phyloP scores from a whole-genome alignment of 2,797 vertebrate genomes.

The Siniperca obscura region DNA sequence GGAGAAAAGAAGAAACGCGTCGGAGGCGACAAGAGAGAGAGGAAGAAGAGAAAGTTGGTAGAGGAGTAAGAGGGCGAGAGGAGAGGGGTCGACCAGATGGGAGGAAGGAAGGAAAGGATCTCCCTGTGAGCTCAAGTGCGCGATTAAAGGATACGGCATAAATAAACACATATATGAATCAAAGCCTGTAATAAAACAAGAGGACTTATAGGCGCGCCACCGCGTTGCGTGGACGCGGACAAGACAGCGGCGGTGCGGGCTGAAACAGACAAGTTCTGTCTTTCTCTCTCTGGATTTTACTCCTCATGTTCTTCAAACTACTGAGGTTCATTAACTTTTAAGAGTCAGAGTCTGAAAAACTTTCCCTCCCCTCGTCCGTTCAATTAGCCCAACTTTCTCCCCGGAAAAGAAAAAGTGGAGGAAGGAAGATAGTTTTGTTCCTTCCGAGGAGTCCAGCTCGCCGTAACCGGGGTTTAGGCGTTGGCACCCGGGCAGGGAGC shows the following conservation, averaged over 20 bases:
- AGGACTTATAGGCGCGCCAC: conserved; percentile 49
- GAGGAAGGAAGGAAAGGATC: conserved; percentile 71
- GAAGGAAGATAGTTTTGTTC: conserved; percentile 25
- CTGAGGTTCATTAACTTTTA: conserved; percentile 43
- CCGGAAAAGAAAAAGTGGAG: conserved; percentile 60
- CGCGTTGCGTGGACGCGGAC: conserved; percentile 67
- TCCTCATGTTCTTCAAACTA: conserved; percentile 64
- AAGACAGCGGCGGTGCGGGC: conserved; percentile 57
- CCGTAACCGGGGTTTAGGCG: conserved; percentile 80
- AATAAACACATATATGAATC: conserved; percentile 62
- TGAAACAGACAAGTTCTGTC: conserved; percentile 34
- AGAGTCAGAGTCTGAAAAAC: conserved; percentile 12
- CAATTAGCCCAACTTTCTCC: conserved; percentile 40
- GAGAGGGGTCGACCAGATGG: conserved; percentile 66
- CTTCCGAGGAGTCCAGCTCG: conserved; percentile 66
- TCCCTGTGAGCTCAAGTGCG: conserved; percentile 51
- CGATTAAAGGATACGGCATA: conserved; percentile 60
- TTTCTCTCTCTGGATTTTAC: conserved; percentile 44
- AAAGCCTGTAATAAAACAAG: conserved; percentile 34
- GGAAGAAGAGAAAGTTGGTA: conserved; percentile 72
- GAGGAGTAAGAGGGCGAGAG: conserved; percentile 46
- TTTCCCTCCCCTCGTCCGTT: neutral
- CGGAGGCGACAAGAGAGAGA: conserved; percentile 65
- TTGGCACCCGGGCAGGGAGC: conserved; percentile 77
- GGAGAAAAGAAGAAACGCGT: conserved; percentile 62